A percentile compares a stretch with the other conserved stretches of the same genome.
These are phyloP conservation scores for Coptodon rendalli DNA, from an alignment of 2,113 vertebrate genomes.

Conservation along the genomic window DNA sequence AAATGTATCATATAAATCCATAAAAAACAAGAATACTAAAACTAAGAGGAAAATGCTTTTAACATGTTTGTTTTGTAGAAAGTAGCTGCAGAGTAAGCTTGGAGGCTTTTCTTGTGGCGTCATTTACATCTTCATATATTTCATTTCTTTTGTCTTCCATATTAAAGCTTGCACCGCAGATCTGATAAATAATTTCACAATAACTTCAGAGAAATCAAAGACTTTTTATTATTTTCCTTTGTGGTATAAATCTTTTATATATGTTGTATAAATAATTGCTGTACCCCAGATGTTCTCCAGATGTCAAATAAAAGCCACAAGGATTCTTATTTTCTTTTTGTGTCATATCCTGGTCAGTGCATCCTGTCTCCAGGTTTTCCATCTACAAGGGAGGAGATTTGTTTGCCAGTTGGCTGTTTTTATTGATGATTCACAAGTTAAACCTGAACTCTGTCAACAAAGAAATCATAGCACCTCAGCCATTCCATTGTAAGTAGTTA, in stretches of 20 bases:
- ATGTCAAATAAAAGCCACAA: background rate
- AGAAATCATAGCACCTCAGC: background rate
- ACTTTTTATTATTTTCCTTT: background rate
- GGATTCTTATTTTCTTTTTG: background rate
- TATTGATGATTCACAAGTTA: background rate
- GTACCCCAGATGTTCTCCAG: background rate
- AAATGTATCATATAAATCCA: background rate
- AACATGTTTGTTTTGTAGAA: background rate
- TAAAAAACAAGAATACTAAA: background rate
- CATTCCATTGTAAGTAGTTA: background rate
- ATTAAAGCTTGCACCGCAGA: background rate
- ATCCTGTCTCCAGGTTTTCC: background rate
- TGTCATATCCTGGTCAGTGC: background rate
- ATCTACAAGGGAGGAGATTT: background rate
- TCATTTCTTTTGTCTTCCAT: background rate
- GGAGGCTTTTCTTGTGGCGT: background rate
- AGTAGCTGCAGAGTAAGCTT: background rate
- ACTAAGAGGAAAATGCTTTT: background rate
- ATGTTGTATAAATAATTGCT: background rate
- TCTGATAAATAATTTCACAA: background rate
- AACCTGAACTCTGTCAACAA: background rate
- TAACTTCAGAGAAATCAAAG: background rate
- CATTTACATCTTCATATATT: background rate
- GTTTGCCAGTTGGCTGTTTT: background rate
- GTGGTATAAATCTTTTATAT: background rate